Conservation (phyloP, 1,140 invertebrate species). For the Drosophila ercepeae region DNA sequence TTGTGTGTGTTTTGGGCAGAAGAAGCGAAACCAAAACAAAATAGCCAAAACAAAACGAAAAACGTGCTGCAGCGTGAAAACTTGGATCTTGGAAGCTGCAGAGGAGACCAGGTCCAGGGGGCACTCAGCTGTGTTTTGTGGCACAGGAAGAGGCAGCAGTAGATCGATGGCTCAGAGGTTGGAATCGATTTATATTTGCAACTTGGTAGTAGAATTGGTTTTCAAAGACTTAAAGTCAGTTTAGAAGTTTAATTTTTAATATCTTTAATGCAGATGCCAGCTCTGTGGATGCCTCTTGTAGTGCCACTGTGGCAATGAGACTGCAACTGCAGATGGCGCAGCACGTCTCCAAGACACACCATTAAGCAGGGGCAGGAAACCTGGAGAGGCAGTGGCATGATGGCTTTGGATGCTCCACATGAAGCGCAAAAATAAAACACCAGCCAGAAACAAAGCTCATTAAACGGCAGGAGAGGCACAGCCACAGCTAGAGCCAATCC, state of each 20-base stretch:
- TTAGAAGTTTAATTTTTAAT: too few species aligned
- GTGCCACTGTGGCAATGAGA: slow-evolving; percentile 22
- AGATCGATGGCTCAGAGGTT: slow-evolving; percentile 47
- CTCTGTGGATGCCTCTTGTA: background rate
- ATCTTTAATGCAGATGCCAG: background rate
- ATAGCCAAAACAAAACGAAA: slow-evolving; percentile 73
- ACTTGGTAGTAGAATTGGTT: too few species aligned
- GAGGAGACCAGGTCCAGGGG: too few species aligned
- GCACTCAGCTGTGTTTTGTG: slow-evolving; percentile 18
- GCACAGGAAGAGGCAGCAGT: slow-evolving; percentile 1
- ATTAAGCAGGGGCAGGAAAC: background rate
- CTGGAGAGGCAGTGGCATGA: background rate
- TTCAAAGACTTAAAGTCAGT: too few species aligned
- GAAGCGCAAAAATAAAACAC: slow-evolving; percentile 26
- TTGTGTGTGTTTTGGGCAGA: slow-evolving; percentile 32
- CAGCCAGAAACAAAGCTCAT: slow-evolving; percentile 62
- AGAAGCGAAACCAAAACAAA: slow-evolving; percentile 75
- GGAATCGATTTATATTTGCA: too few species aligned
- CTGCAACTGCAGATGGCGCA: slow-evolving; percentile 25
- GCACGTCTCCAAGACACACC: slow-evolving; percentile 25
- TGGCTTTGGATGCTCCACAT: slow-evolving; percentile 39
- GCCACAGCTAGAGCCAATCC: slow-evolving; percentile 14
- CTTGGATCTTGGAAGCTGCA: slow-evolving; percentile 27
- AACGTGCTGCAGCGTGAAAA: slow-evolving; percentile 68
- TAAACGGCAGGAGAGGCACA: slow-evolving; percentile 44